phyloP scores from a whole-genome alignment of 2,797 vertebrate species.

The Okamejei kenojei region DNA sequence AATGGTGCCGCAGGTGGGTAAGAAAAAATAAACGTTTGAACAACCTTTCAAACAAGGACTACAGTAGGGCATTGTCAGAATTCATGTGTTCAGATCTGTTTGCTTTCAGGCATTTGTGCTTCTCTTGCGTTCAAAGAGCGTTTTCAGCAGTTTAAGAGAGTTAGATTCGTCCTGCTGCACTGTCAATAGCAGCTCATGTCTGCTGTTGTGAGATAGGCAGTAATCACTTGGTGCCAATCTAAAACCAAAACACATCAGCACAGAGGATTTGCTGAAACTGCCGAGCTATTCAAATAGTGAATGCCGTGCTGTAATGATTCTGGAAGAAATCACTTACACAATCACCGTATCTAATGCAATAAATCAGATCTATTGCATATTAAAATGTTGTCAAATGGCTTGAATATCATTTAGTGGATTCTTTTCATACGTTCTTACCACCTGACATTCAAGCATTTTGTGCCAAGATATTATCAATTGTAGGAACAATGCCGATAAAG shows the following conservation, averaged over 20 bases:
- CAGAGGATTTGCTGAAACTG: background rate
- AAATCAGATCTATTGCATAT: background rate
- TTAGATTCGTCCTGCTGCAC: background rate
- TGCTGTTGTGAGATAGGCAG: background rate
- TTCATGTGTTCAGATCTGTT: background rate
- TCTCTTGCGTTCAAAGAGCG: background rate
- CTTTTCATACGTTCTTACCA: background rate
- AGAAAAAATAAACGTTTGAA: background rate
- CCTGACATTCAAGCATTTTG: background rate
- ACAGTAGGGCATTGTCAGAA: background rate
- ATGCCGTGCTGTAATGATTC: background rate
- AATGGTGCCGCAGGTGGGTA: background rate
- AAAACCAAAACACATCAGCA: conserved; percentile 10
- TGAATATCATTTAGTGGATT: background rate
- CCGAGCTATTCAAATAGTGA: background rate
- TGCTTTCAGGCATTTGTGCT: too few relatives aligned
- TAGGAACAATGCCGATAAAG: too few relatives aligned
- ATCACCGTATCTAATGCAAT: background rate
- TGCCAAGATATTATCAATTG: too few relatives aligned
- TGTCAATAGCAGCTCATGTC: background rate
- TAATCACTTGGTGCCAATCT: conserved; percentile 9
- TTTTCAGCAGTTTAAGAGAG: background rate
- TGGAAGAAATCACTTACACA: background rate
- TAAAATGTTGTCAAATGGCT: background rate
- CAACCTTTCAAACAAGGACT: background rate